Base-by-base conservation (phyloP, 2,888 invertebrate genomes). In the Pollenia griseotomentosa region DNA sequence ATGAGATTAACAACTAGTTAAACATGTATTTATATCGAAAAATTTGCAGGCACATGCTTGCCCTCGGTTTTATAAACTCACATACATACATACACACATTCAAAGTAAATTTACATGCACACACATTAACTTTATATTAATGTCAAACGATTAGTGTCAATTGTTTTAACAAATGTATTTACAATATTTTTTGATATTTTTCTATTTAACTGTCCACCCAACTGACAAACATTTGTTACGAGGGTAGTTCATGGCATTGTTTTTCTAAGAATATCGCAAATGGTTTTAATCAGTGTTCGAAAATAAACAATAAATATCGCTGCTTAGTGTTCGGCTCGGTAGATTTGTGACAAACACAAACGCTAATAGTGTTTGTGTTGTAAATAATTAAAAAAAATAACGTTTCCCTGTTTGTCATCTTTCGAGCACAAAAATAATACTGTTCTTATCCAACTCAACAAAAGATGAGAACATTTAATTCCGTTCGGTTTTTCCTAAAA, bases 81-180 rank as follows among this genome's bases (percentile, higher is more conserved):
- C 51, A 63, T 14, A 75, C 23, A 63, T 4, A 40, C n/a, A 33
- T 16, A 51, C 10, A 51, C 11, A 55, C 12, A 59, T 46, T 59
- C 33, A 19, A 23, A 16, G 9, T 16, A 48, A 75, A 75, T 33
- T 44, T 40, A 70, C 70, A 65, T 55, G 57, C 51, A 12, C 42
- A 63, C 46, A 73, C 46, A 57, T 81, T 53, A 46, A 55, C 7
- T 51, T 53, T 42, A 55, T 40, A 70, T 63, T 75, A 77, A 77
- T 71, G 83, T 83, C 83, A 83, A 83, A 83, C 83, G 86, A 86
- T 86, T 86, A 86, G 79, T 83, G 86, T 86, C 86, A 83, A 86
- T 83, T 83, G 80, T 83, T 80, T 77, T 80, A 80, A 65, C 79
- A 80, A 83, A 83, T 80, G 57, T 86, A 75, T 86, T 83, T 86